phyloP scores from a whole-genome alignment of 1,140 invertebrate species.

The Aphelinus certus region DNA sequence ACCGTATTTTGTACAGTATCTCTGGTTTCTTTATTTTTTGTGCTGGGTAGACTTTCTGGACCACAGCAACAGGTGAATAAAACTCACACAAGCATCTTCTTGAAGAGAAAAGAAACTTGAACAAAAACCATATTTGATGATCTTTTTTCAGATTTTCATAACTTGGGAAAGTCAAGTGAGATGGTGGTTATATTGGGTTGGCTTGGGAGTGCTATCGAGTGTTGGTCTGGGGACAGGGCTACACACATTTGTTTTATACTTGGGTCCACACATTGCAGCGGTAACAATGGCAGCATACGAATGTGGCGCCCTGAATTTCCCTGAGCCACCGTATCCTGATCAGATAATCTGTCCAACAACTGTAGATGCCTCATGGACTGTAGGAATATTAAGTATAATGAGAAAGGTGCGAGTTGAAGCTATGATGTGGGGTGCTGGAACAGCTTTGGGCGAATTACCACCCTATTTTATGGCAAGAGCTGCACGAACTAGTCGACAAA shows the following conservation, averaged over 20 bases:
- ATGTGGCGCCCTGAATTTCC: slow-evolving; percentile 94
- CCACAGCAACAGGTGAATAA: slow-evolving; percentile 70
- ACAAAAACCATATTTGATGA: no score
- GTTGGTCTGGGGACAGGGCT: slow-evolving; percentile 97
- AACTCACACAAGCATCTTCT: no score
- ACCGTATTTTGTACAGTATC: slow-evolving; percentile 60
- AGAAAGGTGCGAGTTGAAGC: slow-evolving; percentile 96
- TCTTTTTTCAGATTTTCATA: slow-evolving; percentile 65
- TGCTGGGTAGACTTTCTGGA: slow-evolving; percentile 67
- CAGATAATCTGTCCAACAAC: slow-evolving; percentile 83
- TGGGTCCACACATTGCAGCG: slow-evolving; percentile 90
- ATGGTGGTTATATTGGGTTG: slow-evolving; percentile 94
- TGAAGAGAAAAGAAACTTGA: no score
- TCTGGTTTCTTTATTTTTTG: slow-evolving; percentile 58
- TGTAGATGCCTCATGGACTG: slow-evolving; percentile 68
- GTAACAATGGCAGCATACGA: slow-evolving; percentile 99
- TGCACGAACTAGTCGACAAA: slow-evolving; percentile 77
- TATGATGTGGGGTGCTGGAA: slow-evolving; percentile 98
- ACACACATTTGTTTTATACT: slow-evolving; percentile 97
- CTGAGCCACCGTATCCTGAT: slow-evolving; percentile 89
- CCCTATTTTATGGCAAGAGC: slow-evolving; percentile 98
- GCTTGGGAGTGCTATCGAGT: slow-evolving; percentile 94
- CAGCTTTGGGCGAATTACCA: slow-evolving; percentile 95
- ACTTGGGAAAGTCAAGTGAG: slow-evolving; percentile 67
- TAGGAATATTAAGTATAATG: slow-evolving; percentile 89